Percentiles rank a stretch among this genome's conserved stretches.
Conservation (phyloP, 53 echinoderm and acorn worm genomes). For the Antedon mediterranea region DNA sequence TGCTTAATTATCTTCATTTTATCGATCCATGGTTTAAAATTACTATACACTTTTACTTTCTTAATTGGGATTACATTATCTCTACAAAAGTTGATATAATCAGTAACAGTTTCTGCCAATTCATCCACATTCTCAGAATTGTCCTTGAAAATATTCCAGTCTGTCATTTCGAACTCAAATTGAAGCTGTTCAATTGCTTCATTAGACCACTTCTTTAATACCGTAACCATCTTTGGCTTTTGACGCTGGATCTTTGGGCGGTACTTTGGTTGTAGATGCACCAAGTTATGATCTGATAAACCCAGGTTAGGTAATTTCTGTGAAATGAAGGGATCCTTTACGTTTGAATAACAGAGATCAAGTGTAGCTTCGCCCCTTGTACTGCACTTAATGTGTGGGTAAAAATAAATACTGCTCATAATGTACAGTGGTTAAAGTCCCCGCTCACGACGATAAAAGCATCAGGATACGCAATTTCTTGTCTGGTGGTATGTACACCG, state of each 20-base stretch:
- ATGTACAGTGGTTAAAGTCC: too few relatives aligned
- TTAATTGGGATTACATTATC: conserved; percentile 2
- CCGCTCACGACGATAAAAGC: too few relatives aligned
- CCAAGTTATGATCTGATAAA: not conserved
- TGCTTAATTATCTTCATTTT: not conserved
- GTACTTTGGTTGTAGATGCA: not conserved
- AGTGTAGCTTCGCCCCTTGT: too few relatives aligned
- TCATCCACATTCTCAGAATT: not conserved
- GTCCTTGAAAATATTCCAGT: not conserved
- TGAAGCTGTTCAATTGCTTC: not conserved
- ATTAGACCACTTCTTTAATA: not conserved
- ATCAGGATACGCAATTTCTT: too few relatives aligned
- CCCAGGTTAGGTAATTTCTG: too few relatives aligned
- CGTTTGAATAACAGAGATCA: too few relatives aligned
- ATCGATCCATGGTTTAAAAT: not conserved
- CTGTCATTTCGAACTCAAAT: not conserved
- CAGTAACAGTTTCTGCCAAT: not conserved
- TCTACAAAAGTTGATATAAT: not conserved
- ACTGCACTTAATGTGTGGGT: too few relatives aligned
- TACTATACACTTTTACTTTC: not conserved
- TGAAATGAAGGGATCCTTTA: too few relatives aligned
- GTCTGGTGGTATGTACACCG: too few relatives aligned
- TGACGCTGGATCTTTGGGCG: not conserved
- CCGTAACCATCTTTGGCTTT: not conserved
- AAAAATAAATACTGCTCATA: too few relatives aligned